Evolutionary conservation across 2,888 invertebrate genomes (phyloP), one percentile per base, ranked within the genome.

Genomic region (Hypsopygia costalis): DNA sequence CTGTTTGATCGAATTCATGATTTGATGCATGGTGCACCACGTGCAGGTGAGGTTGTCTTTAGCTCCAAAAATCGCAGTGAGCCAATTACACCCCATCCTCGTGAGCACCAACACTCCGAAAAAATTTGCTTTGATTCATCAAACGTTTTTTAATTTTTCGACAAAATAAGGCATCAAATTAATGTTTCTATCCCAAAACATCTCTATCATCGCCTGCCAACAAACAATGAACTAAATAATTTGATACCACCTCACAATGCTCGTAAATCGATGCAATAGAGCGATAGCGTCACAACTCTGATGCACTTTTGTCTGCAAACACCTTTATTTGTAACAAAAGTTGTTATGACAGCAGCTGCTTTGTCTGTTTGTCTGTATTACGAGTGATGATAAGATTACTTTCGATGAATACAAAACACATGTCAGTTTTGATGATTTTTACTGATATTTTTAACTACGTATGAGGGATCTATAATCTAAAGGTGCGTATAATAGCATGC

Each of bases 291-390:
- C 74, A 57, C 57, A 40, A 51, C 53, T 69, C 61, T 53, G 51
- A 51, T 49, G 54, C 55, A 66, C 69, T 73, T 68, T 76, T 77
- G 78, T 81, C 60, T 68, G 69, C 64, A 75, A 80, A 82, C 87
- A 86, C 86, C 83, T 87, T 86, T 85, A 77, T 79, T 59, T 56
- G 44, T 67, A 71, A 81, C 72, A 77, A 76, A 70, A 70, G 76
- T 69, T 81, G 76, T 81, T 82, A 69, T 79, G 81, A 81, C 81
- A 69, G 59, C 86, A 86, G 85, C 76, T 86, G 86, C 56, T 61
- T 75, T 62, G 71, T 73, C 57, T 75, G 64, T 68, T 62, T 60
- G 51, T 39, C 10, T 28, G 34, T 37, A 31, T 11, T 31, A 7
- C 7, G 11, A 7, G 12, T 8, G 12, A 31, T 31, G 11, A 48